Evolutionary conservation across 2,888 invertebrate genomes (phyloP).

Genomic region (Dioctria linearis): DNA sequence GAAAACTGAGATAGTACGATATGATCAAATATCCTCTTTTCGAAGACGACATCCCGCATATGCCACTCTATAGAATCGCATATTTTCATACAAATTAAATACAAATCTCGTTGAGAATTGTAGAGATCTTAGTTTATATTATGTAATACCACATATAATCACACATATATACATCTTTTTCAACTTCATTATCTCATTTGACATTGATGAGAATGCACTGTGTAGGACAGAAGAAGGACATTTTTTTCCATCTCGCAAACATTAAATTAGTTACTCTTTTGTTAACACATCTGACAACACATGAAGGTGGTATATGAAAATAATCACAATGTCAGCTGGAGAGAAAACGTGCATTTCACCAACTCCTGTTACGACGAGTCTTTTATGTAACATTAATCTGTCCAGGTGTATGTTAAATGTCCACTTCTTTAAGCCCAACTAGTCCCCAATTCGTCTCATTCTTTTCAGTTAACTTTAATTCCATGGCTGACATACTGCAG

Average conservation of each 20-base stretch:
- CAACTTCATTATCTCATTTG: background rate
- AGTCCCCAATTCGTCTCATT: background rate
- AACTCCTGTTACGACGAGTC: background rate
- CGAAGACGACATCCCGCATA: no score
- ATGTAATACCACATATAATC: conserved; percentile 3
- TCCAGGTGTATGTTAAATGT: background rate
- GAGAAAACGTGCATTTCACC: background rate
- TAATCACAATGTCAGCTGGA: conserved; percentile 23
- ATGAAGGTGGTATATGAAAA: background rate
- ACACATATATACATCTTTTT: no score
- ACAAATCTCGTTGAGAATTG: background rate
- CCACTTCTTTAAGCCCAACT: background rate
- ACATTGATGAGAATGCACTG: background rate
- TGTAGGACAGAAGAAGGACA: background rate
- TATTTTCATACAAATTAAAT: no score
- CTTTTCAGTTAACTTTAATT: conserved; percentile 5
- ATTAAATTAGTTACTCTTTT: conserved; percentile 34
- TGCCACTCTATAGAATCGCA: no score
- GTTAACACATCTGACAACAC: conserved; percentile 28
- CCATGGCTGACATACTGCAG: background rate
- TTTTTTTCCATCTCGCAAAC: background rate
- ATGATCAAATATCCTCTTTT: no score
- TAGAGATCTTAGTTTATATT: background rate
- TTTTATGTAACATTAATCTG: conserved; percentile 17
- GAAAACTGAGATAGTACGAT: no score